Evolutionary conservation across 2,888 invertebrate species (phyloP).

Genomic region (Eupeodes latifasciatus): DNA sequence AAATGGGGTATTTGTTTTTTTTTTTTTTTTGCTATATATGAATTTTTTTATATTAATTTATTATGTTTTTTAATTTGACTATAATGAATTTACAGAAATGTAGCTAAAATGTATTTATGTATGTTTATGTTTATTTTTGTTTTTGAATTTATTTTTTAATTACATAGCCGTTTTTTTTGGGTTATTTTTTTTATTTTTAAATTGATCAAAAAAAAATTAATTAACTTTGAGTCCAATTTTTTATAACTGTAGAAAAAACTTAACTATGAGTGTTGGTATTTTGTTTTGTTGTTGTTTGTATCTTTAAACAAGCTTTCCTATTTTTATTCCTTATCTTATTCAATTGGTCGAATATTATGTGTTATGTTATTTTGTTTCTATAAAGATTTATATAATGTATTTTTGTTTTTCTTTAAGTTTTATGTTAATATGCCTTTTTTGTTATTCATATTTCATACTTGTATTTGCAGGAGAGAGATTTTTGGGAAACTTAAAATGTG

Average conservation of each 20-base stretch:
- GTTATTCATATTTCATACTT: conserved; percentile 38
- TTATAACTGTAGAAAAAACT: conserved; percentile 32
- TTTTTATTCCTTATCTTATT: conserved; percentile 75
- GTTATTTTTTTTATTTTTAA: conserved; percentile 16
- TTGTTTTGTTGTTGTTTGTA: background rate
- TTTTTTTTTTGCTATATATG: conserved; percentile 59
- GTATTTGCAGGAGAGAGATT: conserved; percentile 35
- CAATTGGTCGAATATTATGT: conserved; percentile 77
- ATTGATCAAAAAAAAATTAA: conserved; percentile 2
- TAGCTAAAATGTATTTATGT: conserved; percentile 68
- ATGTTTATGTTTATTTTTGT: conserved; percentile 57
- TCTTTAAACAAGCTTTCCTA: conserved; percentile 62
- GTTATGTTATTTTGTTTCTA: conserved; percentile 62
- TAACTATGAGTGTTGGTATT: conserved; percentile 42
- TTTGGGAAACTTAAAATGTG: background rate
- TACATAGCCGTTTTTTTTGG: conserved; percentile 61
- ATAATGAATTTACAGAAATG: conserved; percentile 76
- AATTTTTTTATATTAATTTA: conserved; percentile 68
- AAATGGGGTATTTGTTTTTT: conserved; percentile 62
- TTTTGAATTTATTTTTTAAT: conserved; percentile 66
- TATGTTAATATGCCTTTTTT: background rate
- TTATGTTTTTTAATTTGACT: conserved; percentile 53
- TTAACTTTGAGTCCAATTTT: conserved; percentile 20
- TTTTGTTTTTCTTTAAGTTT: conserved; percentile 36
- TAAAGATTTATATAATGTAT: conserved; percentile 53